A percentile compares a stretch with the other conserved stretches of the same genome.
These are phyloP conservation scores for Meloe dianella DNA, from an alignment of 2,888 invertebrate species.

Conservation along the genomic window DNA sequence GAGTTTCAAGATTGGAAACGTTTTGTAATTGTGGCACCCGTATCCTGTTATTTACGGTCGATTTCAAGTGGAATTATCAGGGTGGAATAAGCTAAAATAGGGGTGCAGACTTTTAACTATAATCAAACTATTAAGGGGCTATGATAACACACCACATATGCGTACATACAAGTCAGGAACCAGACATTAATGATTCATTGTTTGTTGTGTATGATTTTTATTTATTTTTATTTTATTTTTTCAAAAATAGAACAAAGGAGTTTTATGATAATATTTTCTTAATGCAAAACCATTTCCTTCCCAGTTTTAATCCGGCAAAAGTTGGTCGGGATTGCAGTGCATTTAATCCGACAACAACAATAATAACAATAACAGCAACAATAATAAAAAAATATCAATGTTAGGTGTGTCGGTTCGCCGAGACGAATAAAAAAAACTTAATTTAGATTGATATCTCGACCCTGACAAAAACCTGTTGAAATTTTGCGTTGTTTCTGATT, in stretches of 20 bases:
- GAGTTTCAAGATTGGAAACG: constrained; percentile 4
- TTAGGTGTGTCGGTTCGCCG: constrained; percentile 20
- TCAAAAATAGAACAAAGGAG: not conserved
- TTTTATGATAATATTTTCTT: not conserved
- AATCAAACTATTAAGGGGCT: not conserved
- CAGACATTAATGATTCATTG: constrained; percentile 3
- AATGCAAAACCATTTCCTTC: not conserved
- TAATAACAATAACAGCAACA: no score
- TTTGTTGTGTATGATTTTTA: not conserved
- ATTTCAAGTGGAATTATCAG: constrained; percentile 10
- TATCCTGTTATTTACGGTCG: constrained; percentile 7
- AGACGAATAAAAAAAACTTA: not conserved
- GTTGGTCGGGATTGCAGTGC: not conserved
- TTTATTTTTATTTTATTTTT: not conserved
- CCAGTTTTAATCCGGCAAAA: not conserved
- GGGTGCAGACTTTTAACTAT: constrained; percentile 6
- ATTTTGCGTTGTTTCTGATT: not conserved
- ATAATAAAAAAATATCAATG: constrained; percentile 5
- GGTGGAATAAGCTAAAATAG: constrained; percentile 4
- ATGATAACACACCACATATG: constrained; percentile 3
- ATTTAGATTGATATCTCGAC: constrained; percentile 27
- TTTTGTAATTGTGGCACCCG: constrained; percentile 7
- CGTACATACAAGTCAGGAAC: not conserved
- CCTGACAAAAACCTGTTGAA: constrained; percentile 24
- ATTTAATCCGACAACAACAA: no score